Conservation (phyloP, 53 echinoderm and acorn worm genomes). For the Patiria pectinifera region DNA sequence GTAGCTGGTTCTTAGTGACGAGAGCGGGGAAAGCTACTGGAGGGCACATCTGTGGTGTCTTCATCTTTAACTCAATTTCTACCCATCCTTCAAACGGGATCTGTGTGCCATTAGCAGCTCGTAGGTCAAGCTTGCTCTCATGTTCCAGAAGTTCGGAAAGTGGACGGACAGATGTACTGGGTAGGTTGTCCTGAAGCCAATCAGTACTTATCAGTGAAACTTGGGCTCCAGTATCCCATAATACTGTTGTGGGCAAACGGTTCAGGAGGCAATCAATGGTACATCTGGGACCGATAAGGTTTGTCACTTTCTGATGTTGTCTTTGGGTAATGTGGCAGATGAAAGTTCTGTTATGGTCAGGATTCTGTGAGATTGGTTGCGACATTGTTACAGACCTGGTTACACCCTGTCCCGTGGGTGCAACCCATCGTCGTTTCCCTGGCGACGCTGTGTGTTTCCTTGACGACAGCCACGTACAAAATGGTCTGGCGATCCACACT, state of each 20-base stretch:
- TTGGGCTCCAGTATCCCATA: constrained; percentile 66
- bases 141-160: neutral
- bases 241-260: neutral
- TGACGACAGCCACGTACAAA: constrained; percentile 15
- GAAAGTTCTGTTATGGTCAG: constrained; percentile 1
- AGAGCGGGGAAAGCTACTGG: constrained; percentile 19
- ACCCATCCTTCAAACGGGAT: constrained; percentile 43
- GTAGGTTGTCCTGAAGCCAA: constrained; percentile 32
- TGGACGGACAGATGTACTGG: constrained; percentile 5
- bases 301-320: constrained; percentile 1
- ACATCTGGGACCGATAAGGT: constrained; percentile 38
- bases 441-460: neutral
- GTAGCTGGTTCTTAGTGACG: constrained; percentile 6
- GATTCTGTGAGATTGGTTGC: constrained; percentile 4
- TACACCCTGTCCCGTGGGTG: constrained; percentile 46
- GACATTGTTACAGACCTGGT: constrained; percentile 15
- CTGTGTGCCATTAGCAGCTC: constrained; percentile 35
- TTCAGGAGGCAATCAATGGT: constrained; percentile 23
- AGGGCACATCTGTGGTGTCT: neutral
- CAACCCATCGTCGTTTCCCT: constrained; percentile 46
- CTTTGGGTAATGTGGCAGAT: constrained; percentile 21
- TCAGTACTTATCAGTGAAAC: constrained; percentile 33
- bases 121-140: constrained; percentile 2
- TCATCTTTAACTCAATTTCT: constrained; percentile 26
- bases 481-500: constrained; percentile 24